These are phyloP conservation scores for Drosophila quinaria DNA, from an alignment of 2,888 invertebrate species.

Conservation along the genomic window DNA sequence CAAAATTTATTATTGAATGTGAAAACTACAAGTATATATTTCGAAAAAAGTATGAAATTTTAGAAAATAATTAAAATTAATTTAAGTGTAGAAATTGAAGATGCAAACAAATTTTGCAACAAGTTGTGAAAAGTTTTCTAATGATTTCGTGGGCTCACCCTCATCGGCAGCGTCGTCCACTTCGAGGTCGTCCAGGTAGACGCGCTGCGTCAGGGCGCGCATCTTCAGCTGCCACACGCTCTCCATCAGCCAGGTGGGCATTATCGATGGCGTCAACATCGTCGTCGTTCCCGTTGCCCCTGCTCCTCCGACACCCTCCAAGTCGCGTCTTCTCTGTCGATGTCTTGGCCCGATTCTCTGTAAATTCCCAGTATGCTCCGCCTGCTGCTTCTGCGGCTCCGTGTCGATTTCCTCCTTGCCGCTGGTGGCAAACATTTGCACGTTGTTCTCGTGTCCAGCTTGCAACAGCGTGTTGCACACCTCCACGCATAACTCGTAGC, in stretches of 20 bases:
- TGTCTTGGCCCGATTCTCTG: constrained; percentile 72
- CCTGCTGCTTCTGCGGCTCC: not conserved
- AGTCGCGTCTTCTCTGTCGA: constrained; percentile 33
- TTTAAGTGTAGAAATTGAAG: no score
- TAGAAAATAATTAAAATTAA: no score
- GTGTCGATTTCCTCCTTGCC: constrained; percentile 44
- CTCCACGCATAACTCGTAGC: constrained; percentile 94
- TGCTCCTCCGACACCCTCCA: not conserved
- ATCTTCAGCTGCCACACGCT: constrained; percentile 98
- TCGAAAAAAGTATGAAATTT: no score
- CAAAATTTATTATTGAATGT: no score
- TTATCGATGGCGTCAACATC: constrained; percentile 33
- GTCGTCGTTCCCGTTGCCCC: no score
- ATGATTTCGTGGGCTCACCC: constrained; percentile 86
- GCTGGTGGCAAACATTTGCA: constrained; percentile 81
- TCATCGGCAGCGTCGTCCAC: constrained; percentile 92
- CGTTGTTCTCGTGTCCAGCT: constrained; percentile 86
- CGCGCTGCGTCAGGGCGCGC: constrained; percentile 93
- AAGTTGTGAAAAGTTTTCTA: no score
- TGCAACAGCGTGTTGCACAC: constrained; percentile 92
- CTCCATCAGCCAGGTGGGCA: constrained; percentile 87
- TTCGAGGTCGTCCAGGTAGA: constrained; percentile 96
- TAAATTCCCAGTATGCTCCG: constrained; percentile 50
- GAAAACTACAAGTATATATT: no score
- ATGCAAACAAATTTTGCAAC: no score